Conservation (phyloP, 1,140 invertebrate species). For the Pissodes strobi region DNA sequence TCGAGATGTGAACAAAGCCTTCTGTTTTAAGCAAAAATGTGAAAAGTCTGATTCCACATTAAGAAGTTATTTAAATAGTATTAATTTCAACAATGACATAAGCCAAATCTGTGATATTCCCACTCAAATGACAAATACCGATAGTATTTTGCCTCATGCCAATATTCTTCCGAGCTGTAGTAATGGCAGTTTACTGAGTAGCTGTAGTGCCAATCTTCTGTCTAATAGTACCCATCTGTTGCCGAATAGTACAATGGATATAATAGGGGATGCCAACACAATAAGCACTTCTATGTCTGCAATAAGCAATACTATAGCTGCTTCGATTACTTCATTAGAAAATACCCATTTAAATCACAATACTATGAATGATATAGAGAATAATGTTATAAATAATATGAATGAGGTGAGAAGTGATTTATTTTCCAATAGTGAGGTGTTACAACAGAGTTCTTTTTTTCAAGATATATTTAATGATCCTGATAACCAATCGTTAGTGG, state of each 20-base stretch:
- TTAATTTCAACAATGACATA: slow-evolving; percentile 18
- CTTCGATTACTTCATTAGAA: slow-evolving; percentile 20
- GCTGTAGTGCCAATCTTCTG: slow-evolving; percentile 18
- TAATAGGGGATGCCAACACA: slow-evolving; percentile 1
- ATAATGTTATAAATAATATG: slow-evolving; percentile 33
- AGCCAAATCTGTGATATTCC: slow-evolving; percentile 22
- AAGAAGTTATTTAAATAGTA: slow-evolving; percentile 47
- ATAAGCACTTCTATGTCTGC: slow-evolving; percentile 9
- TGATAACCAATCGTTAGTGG: slow-evolving; percentile 47
- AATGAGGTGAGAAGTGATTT: slow-evolving; percentile 45
- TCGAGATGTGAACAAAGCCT: slow-evolving; percentile 50
- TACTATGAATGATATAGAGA: slow-evolving; percentile 13
- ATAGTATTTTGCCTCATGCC: neutral
- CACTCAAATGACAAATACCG: slow-evolving; percentile 1
- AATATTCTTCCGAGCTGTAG: slow-evolving; percentile 19
- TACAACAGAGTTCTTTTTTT: slow-evolving; percentile 51
- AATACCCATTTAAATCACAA: slow-evolving; percentile 26
- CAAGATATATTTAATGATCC: slow-evolving; percentile 54
- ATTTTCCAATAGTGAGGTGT: slow-evolving; percentile 45
- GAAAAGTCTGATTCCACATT: slow-evolving; percentile 53
- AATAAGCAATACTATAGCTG: slow-evolving; percentile 17
- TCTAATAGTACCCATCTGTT: slow-evolving; percentile 4
- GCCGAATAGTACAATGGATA: slow-evolving; percentile 1
- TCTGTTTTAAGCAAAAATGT: slow-evolving; percentile 53
- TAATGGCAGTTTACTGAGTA: slow-evolving; percentile 6